Evolutionary conservation across 2,888 invertebrate species (phyloP).

Genomic region (Caenorhabditis afra): DNA sequence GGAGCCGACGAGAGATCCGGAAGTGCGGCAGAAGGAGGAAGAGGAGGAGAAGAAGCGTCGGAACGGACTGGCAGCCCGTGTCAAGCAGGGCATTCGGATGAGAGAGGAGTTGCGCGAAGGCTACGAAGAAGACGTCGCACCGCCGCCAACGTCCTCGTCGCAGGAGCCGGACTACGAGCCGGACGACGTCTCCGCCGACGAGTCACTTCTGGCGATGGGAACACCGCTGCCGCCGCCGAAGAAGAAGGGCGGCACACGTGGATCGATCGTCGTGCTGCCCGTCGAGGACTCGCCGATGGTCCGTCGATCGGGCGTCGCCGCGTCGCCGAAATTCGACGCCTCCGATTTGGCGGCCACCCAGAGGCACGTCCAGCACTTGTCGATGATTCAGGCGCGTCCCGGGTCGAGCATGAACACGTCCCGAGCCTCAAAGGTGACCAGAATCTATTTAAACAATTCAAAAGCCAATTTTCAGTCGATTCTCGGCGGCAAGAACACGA

Average conservation of each 20-base stretch:
- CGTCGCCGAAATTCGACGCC: conserved; percentile 32
- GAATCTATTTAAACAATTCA: neutral
- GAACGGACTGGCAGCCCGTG: conserved; percentile 26
- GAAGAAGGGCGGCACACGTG: conserved; percentile 45
- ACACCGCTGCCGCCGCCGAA: conserved; percentile 22
- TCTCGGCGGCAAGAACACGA: conserved; percentile 25
- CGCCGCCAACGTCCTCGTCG: too few species aligned
- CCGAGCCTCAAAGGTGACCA: conserved; percentile 4
- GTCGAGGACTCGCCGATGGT: conserved; percentile 45
- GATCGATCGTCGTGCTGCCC: conserved; percentile 31
- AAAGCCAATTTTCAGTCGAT: too few species aligned
- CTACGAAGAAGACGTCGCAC: neutral
- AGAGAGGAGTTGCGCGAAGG: conserved; percentile 24
- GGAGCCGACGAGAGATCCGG: conserved; percentile 6
- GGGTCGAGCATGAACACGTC: conserved; percentile 35
- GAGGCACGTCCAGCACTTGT: conserved; percentile 40
- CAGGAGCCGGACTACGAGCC: conserved; percentile 22
- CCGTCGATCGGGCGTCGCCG: neutral
- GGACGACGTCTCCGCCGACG: conserved; percentile 47
- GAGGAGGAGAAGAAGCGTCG: conserved; percentile 39
- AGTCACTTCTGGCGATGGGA: conserved; percentile 30
- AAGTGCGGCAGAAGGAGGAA: conserved; percentile 1
- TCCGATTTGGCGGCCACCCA: conserved; percentile 37
- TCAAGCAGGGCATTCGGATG: conserved; percentile 44
- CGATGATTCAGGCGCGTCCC: conserved; percentile 37